Percentiles rank a stretch among this genome's conserved stretches.
Conservation (phyloP, 1,140 invertebrate genomes). For the Geopemphigus sp. region DNA sequence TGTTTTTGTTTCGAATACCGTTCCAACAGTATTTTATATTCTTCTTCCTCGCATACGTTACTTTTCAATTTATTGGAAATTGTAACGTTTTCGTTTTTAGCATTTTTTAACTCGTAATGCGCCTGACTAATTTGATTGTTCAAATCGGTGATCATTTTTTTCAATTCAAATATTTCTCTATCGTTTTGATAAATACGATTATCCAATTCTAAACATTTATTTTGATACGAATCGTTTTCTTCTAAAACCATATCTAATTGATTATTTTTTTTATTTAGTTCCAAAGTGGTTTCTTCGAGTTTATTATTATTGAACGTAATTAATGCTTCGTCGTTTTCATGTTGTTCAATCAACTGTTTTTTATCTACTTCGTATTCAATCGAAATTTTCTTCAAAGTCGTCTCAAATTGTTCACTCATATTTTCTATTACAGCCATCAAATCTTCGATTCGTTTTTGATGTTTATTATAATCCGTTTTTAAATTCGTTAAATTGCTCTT, state of each 20-base stretch:
- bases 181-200: conserved; percentile 3
- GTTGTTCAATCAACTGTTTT: conserved; percentile 24
- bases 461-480: neutral
- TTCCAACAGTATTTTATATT: conserved; percentile 29
- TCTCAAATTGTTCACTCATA: conserved; percentile 12
- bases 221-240: conserved; percentile 16
- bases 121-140: neutral
- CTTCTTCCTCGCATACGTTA: neutral
- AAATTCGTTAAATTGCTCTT: neutral
- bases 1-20: conserved; percentile 38
- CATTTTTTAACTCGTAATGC: neutral
- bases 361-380: conserved; percentile 16
- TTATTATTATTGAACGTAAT: neutral
- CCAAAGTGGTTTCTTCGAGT: neutral
- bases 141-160: conserved; percentile 9
- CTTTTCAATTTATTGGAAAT: conserved; percentile 23
- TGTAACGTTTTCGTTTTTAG: conserved; percentile 14
- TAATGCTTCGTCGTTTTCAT: neutral
- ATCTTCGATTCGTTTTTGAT: conserved; percentile 4
- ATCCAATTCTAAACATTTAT: neutral
- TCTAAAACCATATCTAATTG: conserved; percentile 22
- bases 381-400: conserved; percentile 1
- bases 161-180: neutral
- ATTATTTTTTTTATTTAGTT: neutral
- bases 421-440: conserved; percentile 10